Conservation (phyloP, 2,113 vertebrate genomes). For the Cisticola juncidis region DNA sequence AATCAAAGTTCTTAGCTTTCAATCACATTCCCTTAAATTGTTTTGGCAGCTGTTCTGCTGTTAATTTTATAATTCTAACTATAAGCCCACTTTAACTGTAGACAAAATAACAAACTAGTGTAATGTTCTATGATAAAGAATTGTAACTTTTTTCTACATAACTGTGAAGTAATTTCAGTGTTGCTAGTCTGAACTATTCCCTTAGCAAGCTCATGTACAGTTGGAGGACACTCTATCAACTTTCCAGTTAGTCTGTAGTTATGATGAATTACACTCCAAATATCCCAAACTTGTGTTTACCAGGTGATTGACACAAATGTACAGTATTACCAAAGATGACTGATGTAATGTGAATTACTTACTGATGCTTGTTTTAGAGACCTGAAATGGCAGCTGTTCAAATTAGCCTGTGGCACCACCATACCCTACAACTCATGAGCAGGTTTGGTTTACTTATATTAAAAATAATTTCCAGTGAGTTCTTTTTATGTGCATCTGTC, state of each 20-base stretch:
- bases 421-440: neutral
- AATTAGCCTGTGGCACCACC: neutral
- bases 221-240: neutral
- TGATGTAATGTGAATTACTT: neutral
- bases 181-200: neutral
- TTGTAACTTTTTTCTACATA: neutral
- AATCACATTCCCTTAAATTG: neutral
- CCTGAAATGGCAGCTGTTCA: neutral
- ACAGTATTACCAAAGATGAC: slow-evolving; percentile 13
- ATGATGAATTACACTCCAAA: neutral
- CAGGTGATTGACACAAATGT: neutral
- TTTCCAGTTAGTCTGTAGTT: neutral
- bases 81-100: neutral
- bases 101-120: neutral
- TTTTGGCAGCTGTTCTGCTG: neutral
- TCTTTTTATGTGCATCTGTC: neutral
- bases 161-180: neutral
- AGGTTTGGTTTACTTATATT: neutral
- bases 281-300: neutral
- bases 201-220: neutral
- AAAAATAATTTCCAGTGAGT: slow-evolving; percentile 10
- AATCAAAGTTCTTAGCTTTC: neutral
- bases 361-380: neutral
- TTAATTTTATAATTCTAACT: neutral
- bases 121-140: neutral